phyloP scores from a whole-genome alignment of 2,888 invertebrate genomes.

The Callyntrura guangdongensis region DNA sequence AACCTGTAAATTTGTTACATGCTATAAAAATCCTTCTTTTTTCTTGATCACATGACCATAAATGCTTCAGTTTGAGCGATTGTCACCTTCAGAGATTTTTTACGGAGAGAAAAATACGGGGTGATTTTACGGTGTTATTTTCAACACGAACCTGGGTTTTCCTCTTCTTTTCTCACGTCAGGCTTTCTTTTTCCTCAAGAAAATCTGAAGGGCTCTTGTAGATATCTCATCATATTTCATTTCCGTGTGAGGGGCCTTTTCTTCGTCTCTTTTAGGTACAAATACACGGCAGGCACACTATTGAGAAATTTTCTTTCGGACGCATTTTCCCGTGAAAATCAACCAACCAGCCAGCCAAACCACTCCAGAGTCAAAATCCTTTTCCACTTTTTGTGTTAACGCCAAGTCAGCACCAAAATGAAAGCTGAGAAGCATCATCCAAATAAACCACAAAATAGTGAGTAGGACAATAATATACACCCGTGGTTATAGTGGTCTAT shows the following conservation, averaged over 20 bases:
- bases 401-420: conserved; percentile 66
- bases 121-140: neutral
- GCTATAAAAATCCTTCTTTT: conserved; percentile 19
- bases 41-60: neutral
- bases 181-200: conserved; percentile 27
- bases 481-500: neutral
- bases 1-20: neutral
- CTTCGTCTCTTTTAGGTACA: neutral
- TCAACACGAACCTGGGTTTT: conserved; percentile 48
- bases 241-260: conserved; percentile 33
- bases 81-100: conserved; percentile 46
- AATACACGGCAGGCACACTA: too few relatives aligned
- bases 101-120: neutral
- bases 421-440: conserved; percentile 11
- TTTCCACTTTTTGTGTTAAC: conserved; percentile 44
- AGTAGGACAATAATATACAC: neutral
- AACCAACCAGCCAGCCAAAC: conserved; percentile 31
- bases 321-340: conserved; percentile 58
- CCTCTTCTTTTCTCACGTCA: neutral
- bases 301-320: conserved; percentile 52
- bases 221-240: conserved; percentile 67
- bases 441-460: conserved; percentile 19
- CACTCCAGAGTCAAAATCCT: conserved; percentile 51
- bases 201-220: conserved; percentile 56
- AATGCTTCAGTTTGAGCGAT: neutral